phyloP scores from a whole-genome alignment of 2,888 invertebrate genomes.

The Lumbricus terrestris region DNA sequence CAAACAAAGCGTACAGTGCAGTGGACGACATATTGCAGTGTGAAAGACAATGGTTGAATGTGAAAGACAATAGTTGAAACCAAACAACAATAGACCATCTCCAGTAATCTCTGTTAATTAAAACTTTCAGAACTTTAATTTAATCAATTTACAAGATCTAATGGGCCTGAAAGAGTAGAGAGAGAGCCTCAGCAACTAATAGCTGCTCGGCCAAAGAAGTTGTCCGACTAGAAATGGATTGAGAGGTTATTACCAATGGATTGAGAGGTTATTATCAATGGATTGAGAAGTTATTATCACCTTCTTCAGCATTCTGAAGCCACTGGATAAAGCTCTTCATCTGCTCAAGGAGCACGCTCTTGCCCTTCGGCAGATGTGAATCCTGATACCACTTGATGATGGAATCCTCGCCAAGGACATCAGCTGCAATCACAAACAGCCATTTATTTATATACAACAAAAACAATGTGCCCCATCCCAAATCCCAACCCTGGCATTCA shows the following conservation, averaged over 20 bases:
- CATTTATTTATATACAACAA: background rate
- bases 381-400: slow-evolving; percentile 96
- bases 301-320: slow-evolving; percentile 94
- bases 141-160: too few relatives aligned
- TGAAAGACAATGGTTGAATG: too few relatives aligned
- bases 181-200: too few relatives aligned
- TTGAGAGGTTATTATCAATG: too few relatives aligned
- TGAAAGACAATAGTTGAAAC: background rate
- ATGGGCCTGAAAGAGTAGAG: background rate
- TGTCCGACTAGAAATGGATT: background rate
- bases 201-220: background rate
- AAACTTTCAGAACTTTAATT: too few relatives aligned
- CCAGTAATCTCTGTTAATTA: too few relatives aligned
- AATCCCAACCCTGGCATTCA: background rate
- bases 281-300: too few relatives aligned
- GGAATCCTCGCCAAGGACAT: slow-evolving; percentile 90
- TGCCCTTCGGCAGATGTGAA: slow-evolving; percentile 87
- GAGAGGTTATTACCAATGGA: too few relatives aligned
- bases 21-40: too few relatives aligned
- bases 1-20: background rate
- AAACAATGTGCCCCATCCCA: too few relatives aligned
- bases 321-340: slow-evolving; percentile 97
- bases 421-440: slow-evolving; percentile 64
- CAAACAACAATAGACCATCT: background rate
- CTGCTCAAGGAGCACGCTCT: slow-evolving; percentile 95